Conservation (phyloP, 2,797 vertebrate genomes). For the Coilia nasus region DNA sequence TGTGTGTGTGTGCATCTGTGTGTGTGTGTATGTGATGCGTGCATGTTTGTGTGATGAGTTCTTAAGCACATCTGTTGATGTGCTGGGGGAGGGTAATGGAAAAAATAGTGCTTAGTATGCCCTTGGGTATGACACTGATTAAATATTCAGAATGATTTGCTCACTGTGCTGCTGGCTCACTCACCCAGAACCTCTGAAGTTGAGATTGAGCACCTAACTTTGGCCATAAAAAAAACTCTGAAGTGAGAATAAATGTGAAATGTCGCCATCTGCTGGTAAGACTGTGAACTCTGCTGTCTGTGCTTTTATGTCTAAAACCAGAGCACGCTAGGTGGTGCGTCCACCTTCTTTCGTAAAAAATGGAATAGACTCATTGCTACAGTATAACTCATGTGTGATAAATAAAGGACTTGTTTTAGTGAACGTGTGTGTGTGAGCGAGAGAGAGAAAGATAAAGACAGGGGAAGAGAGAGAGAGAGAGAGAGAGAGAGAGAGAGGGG, state of each 20-base stretch:
- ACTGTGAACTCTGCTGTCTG: too few relatives aligned
- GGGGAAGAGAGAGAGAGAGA: too few relatives aligned
- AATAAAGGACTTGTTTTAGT: too few relatives aligned
- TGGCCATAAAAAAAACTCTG: neutral
- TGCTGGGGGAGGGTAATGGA: neutral
- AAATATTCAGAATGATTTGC: conserved; percentile 14
- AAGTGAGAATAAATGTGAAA: neutral
- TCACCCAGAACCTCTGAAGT: neutral
- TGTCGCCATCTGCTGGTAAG: neutral
- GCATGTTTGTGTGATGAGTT: neutral
- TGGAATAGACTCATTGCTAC: too few relatives aligned
- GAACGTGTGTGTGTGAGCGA: too few relatives aligned
- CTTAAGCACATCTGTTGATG: neutral
- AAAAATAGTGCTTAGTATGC: neutral
- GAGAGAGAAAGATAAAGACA: too few relatives aligned
- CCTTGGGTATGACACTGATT: neutral
- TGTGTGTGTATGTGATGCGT: neutral
- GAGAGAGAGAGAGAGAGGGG: too few relatives aligned
- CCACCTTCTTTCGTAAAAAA: too few relatives aligned
- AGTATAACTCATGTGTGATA: too few relatives aligned
- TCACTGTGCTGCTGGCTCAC: neutral
- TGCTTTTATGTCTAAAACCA: too few relatives aligned
- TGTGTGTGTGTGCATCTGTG: neutral
- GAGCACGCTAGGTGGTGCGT: too few relatives aligned
- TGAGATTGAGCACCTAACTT: neutral